A percentile compares a stretch with the other conserved stretches of the same genome.
Evolutionary conservation across 2,797 vertebrate species (phyloP).

Genomic region (Molossus alvarezi): DNA sequence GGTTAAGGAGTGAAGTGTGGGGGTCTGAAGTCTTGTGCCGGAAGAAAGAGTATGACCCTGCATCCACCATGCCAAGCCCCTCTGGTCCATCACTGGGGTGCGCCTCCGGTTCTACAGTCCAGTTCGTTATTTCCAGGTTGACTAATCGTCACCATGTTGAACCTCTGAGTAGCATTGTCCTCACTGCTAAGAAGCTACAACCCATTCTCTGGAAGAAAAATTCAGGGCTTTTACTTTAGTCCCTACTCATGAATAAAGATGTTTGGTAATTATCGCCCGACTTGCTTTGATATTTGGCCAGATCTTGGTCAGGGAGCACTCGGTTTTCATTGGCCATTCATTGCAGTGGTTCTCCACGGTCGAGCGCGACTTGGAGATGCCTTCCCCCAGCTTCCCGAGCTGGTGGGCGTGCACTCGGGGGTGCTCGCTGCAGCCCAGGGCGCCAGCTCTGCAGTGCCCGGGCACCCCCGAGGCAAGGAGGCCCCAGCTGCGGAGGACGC

Average conservation of each 20-base stretch:
- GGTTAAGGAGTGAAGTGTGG: neutral
- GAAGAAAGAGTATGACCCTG: neutral
- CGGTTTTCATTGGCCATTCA: neutral
- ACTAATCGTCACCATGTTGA: neutral
- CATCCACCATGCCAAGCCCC: neutral
- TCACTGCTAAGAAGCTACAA: neutral
- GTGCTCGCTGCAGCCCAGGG: neutral
- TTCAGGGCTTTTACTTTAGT: neutral
- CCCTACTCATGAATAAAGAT: neutral
- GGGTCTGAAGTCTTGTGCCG: neutral
- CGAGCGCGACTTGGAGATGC: no score
- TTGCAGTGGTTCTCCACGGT: neutral
- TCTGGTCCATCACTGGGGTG: neutral
- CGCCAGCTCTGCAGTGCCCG: neutral
- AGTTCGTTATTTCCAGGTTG: neutral
- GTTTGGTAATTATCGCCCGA: neutral
- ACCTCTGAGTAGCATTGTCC: neutral
- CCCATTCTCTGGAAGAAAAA: slow-evolving; percentile 10
- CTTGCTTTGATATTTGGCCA: neutral
- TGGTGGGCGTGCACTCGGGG: neutral
- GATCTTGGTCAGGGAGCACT: neutral
- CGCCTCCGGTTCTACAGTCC: neutral
- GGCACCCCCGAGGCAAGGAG: neutral
- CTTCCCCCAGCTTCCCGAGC: slow-evolving; percentile 10
- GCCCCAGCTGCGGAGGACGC: fast-evolving